phyloP scores from a whole-genome alignment of 2,113 vertebrate genomes.

The pig (Sus scrofa) region T2T-Sscrofa CM000819.6:18152001-18152500 shows the following conservation, averaged over 20 bases:
- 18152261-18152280: slow-evolving; percentile 76
- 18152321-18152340: slow-evolving; percentile 61
- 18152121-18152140: slow-evolving; percentile 71
- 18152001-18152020: slow-evolving; percentile 61
- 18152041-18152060: slow-evolving; percentile 74
- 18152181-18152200: slow-evolving; percentile 57
- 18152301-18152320: slow-evolving; percentile 77
- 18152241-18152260: slow-evolving; percentile 68
- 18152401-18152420: slow-evolving; percentile 54
- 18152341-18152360: slow-evolving; percentile 58
- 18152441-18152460: slow-evolving; percentile 68
- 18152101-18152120: slow-evolving; percentile 48
- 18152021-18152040: slow-evolving; percentile 43
- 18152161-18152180: slow-evolving; percentile 57
- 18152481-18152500: slow-evolving; percentile 71
- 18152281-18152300: slow-evolving; percentile 60
- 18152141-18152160: slow-evolving; percentile 60
- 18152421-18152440: background rate
- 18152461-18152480: slow-evolving; percentile 66
- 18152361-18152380: slow-evolving; percentile 30
- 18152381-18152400: slow-evolving; percentile 58
- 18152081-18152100: background rate
- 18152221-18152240: slow-evolving; percentile 63
- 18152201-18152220: slow-evolving; percentile 43
- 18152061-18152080: slow-evolving; percentile 71